Evolutionary conservation across 1,140 invertebrate species (phyloP).

Genomic region (Batillaria attramentaria): DNA sequence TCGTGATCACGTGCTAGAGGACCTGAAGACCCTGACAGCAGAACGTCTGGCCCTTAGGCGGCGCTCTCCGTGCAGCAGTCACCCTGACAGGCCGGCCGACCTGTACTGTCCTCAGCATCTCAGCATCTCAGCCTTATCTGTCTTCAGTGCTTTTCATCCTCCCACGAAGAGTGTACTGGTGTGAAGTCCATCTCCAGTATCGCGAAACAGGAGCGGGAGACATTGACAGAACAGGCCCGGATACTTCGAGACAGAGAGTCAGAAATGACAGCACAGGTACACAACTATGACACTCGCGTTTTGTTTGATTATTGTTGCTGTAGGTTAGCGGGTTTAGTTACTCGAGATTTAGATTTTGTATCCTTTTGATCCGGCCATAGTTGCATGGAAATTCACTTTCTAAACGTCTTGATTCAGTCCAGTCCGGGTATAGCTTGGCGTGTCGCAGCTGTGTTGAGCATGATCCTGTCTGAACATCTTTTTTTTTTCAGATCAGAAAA

Average conservation of each 20-base stretch:
- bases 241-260: not conserved
- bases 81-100: constrained; percentile 18
- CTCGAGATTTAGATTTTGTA: no score
- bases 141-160: not conserved
- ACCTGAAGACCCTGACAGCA: not conserved
- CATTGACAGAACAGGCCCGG: not conserved
- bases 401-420: no score
- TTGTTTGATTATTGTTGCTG: no score
- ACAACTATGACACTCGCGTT: not conserved
- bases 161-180: not conserved
- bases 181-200: constrained; percentile 1
- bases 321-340: not conserved
- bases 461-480: no score
- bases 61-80: not conserved
- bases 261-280: not conserved
- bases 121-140: not conserved
- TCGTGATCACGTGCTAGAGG: not conserved
- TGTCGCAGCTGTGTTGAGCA: not conserved
- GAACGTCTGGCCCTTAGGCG: not conserved
- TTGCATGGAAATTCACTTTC: not conserved
- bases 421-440: not conserved
- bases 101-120: not conserved
- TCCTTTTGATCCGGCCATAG: not conserved
- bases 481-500: not conserved
- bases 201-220: not conserved